These are phyloP conservation scores for Bos javanicus DNA, from an alignment of 2,113 vertebrate genomes.

Conservation along the genomic window DNA sequence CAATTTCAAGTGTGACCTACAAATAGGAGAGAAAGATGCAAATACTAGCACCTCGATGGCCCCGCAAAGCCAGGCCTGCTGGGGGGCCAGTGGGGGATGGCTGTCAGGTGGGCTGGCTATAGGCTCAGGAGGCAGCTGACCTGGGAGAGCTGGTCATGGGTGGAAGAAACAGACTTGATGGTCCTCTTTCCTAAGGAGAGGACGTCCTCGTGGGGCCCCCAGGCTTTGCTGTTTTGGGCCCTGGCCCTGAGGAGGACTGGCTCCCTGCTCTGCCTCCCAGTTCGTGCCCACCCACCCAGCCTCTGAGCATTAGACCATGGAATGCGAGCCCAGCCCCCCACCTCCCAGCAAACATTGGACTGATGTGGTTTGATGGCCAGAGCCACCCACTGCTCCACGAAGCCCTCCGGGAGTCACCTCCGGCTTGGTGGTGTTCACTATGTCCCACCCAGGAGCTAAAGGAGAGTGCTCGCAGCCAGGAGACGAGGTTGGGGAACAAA, in stretches of 20 bases:
- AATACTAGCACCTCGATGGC: background rate
- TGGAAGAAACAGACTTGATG: background rate
- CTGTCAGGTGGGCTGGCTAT: background rate
- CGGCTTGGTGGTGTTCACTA: accelerated
- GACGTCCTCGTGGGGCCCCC: background rate
- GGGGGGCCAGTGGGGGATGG: too few species aligned
- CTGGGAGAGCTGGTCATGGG: background rate
- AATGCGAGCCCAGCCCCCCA: background rate
- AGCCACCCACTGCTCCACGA: background rate
- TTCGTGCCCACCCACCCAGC: background rate
- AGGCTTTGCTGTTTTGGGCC: background rate
- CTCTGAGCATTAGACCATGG: background rate
- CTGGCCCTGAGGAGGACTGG: background rate
- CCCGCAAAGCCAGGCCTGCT: background rate
- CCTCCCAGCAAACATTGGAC: background rate
- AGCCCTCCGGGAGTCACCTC: background rate
- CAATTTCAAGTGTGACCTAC: background rate
- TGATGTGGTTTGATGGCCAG: background rate
- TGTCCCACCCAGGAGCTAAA: too few species aligned
- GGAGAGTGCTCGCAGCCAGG: background rate
- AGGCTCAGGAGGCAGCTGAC: background rate
- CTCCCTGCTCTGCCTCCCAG: background rate
- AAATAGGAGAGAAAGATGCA: background rate
- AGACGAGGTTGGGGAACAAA: background rate
- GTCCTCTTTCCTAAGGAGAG: background rate